Evolutionary conservation across 2,797 vertebrate genomes (phyloP).

Genomic region (Sebastes oblongus): DNA sequence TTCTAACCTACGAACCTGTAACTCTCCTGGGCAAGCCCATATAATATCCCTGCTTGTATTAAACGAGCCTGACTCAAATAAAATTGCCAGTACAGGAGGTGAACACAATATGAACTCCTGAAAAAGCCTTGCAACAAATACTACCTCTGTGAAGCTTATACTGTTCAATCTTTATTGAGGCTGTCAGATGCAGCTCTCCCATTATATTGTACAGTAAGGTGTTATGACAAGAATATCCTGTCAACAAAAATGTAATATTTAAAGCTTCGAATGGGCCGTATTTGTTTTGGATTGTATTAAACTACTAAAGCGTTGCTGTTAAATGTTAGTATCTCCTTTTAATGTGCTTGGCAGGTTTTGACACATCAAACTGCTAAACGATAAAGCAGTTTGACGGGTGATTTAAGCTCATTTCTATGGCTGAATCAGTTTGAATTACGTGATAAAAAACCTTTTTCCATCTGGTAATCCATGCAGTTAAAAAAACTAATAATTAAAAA

Average conservation of each 20-base stretch:
- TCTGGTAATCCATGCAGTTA: neutral
- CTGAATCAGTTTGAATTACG: neutral
- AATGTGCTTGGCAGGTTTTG: neutral
- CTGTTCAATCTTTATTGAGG: neutral
- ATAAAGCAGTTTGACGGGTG: neutral
- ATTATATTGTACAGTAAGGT: neutral
- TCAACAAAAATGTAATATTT: neutral
- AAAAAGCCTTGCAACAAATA: slow-evolving; percentile 7
- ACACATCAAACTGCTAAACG: neutral
- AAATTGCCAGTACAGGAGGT: slow-evolving; percentile 16
- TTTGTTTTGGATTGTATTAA: neutral
- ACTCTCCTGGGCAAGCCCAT: slow-evolving; percentile 9
- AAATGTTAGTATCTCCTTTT: neutral
- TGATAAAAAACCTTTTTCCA: neutral
- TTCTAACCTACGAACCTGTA: slow-evolving; percentile 45
- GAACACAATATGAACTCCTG: slow-evolving; percentile 13
- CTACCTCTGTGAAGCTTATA: neutral
- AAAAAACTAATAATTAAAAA: neutral
- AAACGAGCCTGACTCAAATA: slow-evolving; percentile 29
- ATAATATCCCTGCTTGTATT: slow-evolving; percentile 33
- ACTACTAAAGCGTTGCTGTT: neutral
- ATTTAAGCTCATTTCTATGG: neutral
- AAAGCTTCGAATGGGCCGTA: neutral
- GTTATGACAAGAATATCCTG: neutral
- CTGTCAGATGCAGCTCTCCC: neutral